phyloP scores from a whole-genome alignment of 2,888 invertebrate species.

The Sinopyrophorus schimmeli region DNA sequence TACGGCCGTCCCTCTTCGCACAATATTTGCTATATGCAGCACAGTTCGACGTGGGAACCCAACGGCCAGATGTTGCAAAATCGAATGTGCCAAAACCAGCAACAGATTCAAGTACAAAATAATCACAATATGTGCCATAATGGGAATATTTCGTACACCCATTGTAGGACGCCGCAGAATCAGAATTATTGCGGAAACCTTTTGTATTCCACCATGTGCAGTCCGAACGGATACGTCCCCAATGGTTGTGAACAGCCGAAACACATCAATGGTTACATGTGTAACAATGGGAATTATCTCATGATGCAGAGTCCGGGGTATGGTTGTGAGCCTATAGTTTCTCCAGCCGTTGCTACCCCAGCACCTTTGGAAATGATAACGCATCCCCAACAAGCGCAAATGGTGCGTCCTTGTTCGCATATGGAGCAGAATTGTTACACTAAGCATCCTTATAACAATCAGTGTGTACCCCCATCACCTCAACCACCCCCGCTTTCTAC shows the following conservation, averaged over 20 bases:
- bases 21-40: slow-evolving; percentile 43
- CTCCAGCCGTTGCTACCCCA: slow-evolving; percentile 51
- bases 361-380: slow-evolving; percentile 47
- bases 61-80: slow-evolving; percentile 33
- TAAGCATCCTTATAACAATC: slow-evolving; percentile 30
- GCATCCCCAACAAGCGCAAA: slow-evolving; percentile 50
- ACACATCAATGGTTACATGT: slow-evolving; percentile 38
- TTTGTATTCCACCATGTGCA: slow-evolving; percentile 43
- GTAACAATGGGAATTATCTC: slow-evolving; percentile 34
- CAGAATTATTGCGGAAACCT: slow-evolving; percentile 43
- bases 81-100: slow-evolving; percentile 38
- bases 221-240: slow-evolving; percentile 36
- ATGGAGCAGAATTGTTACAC: slow-evolving; percentile 40
- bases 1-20: slow-evolving; percentile 42
- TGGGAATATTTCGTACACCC: slow-evolving; percentile 35
- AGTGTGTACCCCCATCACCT: slow-evolving; percentile 37
- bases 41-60: slow-evolving; percentile 43
- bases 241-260: slow-evolving; percentile 37
- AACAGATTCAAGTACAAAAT: slow-evolving; percentile 17
- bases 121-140: slow-evolving; percentile 41
- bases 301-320: slow-evolving; percentile 38
- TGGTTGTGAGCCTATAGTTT: slow-evolving; percentile 45
- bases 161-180: slow-evolving; percentile 39
- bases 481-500: no score
- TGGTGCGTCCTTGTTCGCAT: slow-evolving; percentile 49